phyloP scores from a whole-genome alignment of 2,113 vertebrate genomes.

The Dromas ardeola region DNA sequence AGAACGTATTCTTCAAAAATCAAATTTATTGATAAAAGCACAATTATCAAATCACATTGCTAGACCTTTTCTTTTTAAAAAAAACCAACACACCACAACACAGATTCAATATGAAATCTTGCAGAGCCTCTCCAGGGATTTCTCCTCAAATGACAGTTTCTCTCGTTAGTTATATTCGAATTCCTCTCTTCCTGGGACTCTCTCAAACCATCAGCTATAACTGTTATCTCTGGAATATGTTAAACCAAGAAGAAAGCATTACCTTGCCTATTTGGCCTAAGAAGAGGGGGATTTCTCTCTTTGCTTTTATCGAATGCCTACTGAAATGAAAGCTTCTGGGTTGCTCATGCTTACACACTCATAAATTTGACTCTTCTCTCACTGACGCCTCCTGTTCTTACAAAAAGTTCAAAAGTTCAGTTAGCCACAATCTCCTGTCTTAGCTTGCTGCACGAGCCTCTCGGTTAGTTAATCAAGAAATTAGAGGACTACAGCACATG shows the following conservation, averaged over 20 bases:
- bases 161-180: background rate
- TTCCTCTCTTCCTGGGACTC: background rate
- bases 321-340: background rate
- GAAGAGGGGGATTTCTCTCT: background rate
- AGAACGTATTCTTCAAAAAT: background rate
- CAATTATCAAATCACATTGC: background rate
- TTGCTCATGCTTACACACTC: background rate
- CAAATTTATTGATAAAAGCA: background rate
- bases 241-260: background rate
- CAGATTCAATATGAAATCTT: background rate
- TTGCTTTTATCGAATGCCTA: background rate
- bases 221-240: background rate
- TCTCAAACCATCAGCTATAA: background rate
- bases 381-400: background rate
- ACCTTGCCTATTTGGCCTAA: background rate
- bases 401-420: slow-evolving; percentile 24
- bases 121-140: background rate
- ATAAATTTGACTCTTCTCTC: background rate
- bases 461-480: background rate
- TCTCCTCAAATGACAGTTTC: background rate
- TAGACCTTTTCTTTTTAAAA: background rate
- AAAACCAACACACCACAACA: background rate
- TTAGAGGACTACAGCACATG: background rate
- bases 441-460: background rate
- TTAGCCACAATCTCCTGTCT: background rate